Conservation (phyloP, 2,113 vertebrate species). For the Cephalophus harveyi region DNA sequence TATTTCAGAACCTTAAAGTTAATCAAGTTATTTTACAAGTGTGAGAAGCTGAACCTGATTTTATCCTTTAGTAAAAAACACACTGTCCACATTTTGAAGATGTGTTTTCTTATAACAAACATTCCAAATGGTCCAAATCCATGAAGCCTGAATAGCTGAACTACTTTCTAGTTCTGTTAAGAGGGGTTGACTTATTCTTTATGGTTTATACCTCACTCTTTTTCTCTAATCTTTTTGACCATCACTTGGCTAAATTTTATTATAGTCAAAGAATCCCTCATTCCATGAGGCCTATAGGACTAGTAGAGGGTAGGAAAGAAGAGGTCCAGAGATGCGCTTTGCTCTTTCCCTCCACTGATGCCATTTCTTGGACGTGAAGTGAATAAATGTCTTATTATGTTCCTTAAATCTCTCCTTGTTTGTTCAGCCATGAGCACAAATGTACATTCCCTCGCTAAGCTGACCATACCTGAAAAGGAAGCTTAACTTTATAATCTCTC, state of each 20-base stretch:
- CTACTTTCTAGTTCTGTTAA: background rate
- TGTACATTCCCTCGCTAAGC: background rate
- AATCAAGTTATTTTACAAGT: slow-evolving; percentile 39
- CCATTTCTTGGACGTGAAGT: background rate
- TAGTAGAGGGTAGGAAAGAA: background rate
- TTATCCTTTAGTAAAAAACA: slow-evolving; percentile 17
- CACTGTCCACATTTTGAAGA: background rate
- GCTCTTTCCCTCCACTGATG: background rate
- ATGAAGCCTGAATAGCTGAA: background rate
- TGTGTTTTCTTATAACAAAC: background rate
- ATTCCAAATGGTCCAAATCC: background rate
- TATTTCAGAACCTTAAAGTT: slow-evolving; percentile 26
- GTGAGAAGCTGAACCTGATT: background rate
- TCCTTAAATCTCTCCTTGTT: background rate
- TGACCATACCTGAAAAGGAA: background rate
- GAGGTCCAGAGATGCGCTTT: background rate
- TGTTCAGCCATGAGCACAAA: background rate
- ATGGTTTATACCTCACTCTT: background rate
- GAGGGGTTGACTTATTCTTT: background rate
- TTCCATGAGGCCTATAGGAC: background rate
- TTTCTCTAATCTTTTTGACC: background rate
- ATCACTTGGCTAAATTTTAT: background rate
- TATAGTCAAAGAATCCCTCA: background rate
- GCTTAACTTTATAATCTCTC: background rate
- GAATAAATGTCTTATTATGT: background rate